Base-by-base conservation (phyloP, 2,888 invertebrate genomes). In the Unio pictorum region DNA sequence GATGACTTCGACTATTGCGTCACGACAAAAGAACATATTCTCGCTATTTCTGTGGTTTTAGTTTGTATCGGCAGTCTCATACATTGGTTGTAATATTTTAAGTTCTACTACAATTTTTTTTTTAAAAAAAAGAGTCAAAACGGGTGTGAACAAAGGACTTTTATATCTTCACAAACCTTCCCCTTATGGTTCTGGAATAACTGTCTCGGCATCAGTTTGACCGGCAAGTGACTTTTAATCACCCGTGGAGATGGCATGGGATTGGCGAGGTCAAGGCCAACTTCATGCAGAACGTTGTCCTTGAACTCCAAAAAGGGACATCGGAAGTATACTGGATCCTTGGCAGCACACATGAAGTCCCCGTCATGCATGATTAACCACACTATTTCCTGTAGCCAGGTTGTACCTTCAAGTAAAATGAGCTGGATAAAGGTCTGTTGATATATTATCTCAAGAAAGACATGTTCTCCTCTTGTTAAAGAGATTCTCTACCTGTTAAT, bases 381-480 rank as follows among this genome's bases (percentile, higher is more conserved):
- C 0, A 89, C 79, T 20, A 91, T 85, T 74, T 91, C 91, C 67
- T 89, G 89, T 66, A 90, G 84, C 91, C 91, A 91, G 20, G 91
- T 91, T 30, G 90, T 91, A 17, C 91, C 91, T 91, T 70, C 1
- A 78, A 71, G 45, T 28, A 71, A n/a, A 59, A 64, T 56, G 58
- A 8, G 3, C 11, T 61, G 45, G 4, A 11, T 45, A 45, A 45
- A 45, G 45, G 15, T 45, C 45, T 15, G 3, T 15, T 45, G 3
- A 45, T 15, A 4, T 45, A 45, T 15, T 45, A n/a, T 45, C 45
- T 45, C 45, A 15, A 15, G 45, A 45, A 3, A 45, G 1, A 45
- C 15, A 4, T 11, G 34, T 15, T 45, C 15, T 45, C 45, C 45
- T 15, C 15, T 45, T 11, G 45, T 45, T 15, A 3, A 45, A 45